A percentile compares a stretch with the other conserved stretches of the same genome.
These are phyloP conservation scores for Drosophila tristis DNA, from an alignment of 1,140 invertebrate genomes.

Conservation along the genomic window DNA sequence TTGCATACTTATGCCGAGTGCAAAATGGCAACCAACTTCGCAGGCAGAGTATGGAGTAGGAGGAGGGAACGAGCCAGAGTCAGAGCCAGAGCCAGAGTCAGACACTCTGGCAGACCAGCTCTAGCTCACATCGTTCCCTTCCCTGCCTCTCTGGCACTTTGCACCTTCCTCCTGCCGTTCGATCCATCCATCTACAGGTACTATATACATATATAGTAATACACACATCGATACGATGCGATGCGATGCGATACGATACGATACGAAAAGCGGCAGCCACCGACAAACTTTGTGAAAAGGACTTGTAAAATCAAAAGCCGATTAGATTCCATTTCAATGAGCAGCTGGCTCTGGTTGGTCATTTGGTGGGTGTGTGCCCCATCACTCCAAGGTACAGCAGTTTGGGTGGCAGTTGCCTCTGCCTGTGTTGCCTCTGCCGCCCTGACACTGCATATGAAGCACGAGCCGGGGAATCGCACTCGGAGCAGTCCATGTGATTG, in stretches of 20 bases:
- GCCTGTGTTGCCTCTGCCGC: not conserved
- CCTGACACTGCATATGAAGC: conserved; percentile 2
- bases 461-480: conserved; percentile 22
- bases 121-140: not conserved
- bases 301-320: conserved; percentile 82
- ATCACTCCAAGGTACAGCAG: not conserved
- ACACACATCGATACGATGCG: conserved; percentile 38
- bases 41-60: no score
- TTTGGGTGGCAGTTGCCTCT: not conserved
- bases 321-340: conserved; percentile 81
- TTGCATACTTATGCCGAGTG: conserved; percentile 80
- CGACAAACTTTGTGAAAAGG: conserved; percentile 75
- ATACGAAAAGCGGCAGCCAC: conserved; percentile 42
- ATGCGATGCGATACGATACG: not conserved
- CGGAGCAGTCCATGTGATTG: conserved; percentile 36
- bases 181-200: conserved; percentile 5
- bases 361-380: conserved; percentile 60
- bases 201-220: conserved; percentile 33
- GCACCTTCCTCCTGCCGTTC: not conserved
- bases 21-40: conserved; percentile 64
- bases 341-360: conserved; percentile 77
- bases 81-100: conserved; percentile 22
- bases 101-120: conserved; percentile 28
- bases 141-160: not conserved
- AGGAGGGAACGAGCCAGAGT: conserved; percentile 3